Evolutionary conservation across 2,888 invertebrate genomes (phyloP), one percentile per base, ranked within the genome.

Genomic region (Orchesellides sinensis): DNA sequence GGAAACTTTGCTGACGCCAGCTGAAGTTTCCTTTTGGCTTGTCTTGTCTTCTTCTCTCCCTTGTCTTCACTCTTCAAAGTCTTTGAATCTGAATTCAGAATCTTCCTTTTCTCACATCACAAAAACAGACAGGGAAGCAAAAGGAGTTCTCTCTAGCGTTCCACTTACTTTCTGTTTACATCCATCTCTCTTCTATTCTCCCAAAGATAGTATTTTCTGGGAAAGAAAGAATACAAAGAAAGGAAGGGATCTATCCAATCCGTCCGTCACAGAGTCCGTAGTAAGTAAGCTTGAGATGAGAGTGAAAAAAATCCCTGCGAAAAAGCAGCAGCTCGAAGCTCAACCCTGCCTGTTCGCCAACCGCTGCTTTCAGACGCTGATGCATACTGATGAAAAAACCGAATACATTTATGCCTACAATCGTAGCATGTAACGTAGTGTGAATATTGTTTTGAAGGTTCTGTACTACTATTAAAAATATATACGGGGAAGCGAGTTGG

Each of bases 1-100:
- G 79, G 79, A 79, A 79, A 79, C 70, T 79, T 70, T 79, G 79
- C 79, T 79, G 79, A 79, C 79, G 79, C 79, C 79, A 79, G 79
- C 79, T 79, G 79, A 79, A 79, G 70, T 79, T 79, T 79, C 70
- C 79, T 79, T 63, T 79, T 69, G 66, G 66, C 65, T 68, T 68
- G 52, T 8, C 68, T 68, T 68, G 68, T 70, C 79, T 79, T 69
- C 35, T 68, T 63, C 69, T 78, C 61, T 52, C 79, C 70, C 77
- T 77, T 77, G 68, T 77, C 79, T 79, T 61, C 79, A 70, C 79
- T 79, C 79, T 79, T 70, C 79, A 70, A 79, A 79, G 79, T 79
- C 79, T 59, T 59, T 49, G 70, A 79, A 79, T 79, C 79, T 79
- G 79, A 79, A 79, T 79, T 70, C 69, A 27, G 79, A 79, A 79